phyloP scores from a whole-genome alignment of 2,797 vertebrate genomes.

The Sebastiscus tertius region DNA sequence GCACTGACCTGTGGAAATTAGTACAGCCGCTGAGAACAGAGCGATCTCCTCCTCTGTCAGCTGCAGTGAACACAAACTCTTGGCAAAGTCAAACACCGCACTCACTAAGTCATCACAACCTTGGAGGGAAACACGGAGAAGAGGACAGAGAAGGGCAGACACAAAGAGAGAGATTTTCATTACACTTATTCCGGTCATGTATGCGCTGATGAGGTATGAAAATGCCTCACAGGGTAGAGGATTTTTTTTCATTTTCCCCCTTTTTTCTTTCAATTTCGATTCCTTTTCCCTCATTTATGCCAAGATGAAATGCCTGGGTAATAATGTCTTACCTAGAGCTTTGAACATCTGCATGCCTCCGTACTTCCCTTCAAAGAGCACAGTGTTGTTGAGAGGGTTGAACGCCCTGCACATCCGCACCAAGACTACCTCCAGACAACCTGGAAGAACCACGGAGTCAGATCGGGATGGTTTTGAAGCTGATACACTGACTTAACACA shows the following conservation, averaged over 20 bases:
- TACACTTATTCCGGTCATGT: constrained; percentile 37
- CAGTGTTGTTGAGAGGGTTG: constrained; percentile 99
- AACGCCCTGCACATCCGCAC: constrained; percentile 99
- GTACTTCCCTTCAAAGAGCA: constrained; percentile 99
- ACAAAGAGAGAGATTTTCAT: constrained; percentile 13
- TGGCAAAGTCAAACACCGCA: constrained; percentile 98
- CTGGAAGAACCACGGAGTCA: constrained; percentile 72
- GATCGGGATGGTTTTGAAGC: not conserved
- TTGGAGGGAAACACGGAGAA: constrained; percentile 59
- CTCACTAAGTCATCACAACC: constrained; percentile 98
- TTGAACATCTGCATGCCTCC: constrained; percentile 99
- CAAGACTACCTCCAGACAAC: constrained; percentile 98
- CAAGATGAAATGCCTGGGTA: not conserved
- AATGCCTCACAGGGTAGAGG: constrained; percentile 10
- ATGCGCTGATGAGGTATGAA: constrained; percentile 6
- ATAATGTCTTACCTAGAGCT: constrained; percentile 88
- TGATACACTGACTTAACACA: not conserved
- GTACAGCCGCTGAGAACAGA: constrained; percentile 97
- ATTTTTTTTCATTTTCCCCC: not conserved
- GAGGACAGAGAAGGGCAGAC: constrained; percentile 38
- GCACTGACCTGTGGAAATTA: constrained; percentile 96
- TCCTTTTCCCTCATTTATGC: not conserved
- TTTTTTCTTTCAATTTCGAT: not conserved
- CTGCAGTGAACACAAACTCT: constrained; percentile 98
- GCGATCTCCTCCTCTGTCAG: constrained; percentile 98